A percentile compares a stretch with the other conserved stretches of the same genome.
phyloP scores from a whole-genome alignment of 1,140 invertebrate species.

The Radopholus similis region DNA sequence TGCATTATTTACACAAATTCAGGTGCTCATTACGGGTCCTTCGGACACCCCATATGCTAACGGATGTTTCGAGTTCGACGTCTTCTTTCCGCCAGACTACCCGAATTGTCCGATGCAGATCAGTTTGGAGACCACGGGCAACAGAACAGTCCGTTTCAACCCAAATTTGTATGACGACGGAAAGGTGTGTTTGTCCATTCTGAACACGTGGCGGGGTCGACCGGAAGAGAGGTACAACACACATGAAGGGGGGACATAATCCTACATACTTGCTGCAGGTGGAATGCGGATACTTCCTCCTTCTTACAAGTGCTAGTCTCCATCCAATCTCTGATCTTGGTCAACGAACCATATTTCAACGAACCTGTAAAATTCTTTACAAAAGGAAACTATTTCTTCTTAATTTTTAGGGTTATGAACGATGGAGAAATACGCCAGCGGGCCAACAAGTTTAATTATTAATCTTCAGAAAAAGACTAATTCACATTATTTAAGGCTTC shows the following conservation, averaged over 20 bases:
- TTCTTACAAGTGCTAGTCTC: slow-evolving; percentile 89
- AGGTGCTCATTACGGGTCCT: slow-evolving; percentile 79
- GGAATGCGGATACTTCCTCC: slow-evolving; percentile 86
- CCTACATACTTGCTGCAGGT: too few species aligned
- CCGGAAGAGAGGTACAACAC: slow-evolving; percentile 93
- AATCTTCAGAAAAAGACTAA: too few species aligned
- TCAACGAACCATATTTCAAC: slow-evolving; percentile 90
- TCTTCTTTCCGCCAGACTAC: slow-evolving; percentile 64
- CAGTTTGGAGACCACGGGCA: slow-evolving; percentile 87
- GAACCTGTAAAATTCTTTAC: slow-evolving; percentile 63
- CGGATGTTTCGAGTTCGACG: slow-evolving; percentile 65
- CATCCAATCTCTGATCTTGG: too few species aligned
- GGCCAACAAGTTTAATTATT: too few species aligned
- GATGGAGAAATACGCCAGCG: slow-evolving; percentile 61
- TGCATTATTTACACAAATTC: slow-evolving; percentile 57
- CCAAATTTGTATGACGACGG: slow-evolving; percentile 77
- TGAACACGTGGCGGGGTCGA: slow-evolving; percentile 92
- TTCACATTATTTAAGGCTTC: too few species aligned
- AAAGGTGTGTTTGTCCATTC: slow-evolving; percentile 80
- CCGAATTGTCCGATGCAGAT: slow-evolving; percentile 69
- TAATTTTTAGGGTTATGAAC: slow-evolving; percentile 70
- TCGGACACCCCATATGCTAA: slow-evolving; percentile 64
- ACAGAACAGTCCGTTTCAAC: slow-evolving; percentile 88
- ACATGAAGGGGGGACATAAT: too few species aligned
- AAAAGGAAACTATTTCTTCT: not conserved